Evolutionary conservation across 2,888 invertebrate species (phyloP).

Genomic region (Ochropleura plecta): DNA sequence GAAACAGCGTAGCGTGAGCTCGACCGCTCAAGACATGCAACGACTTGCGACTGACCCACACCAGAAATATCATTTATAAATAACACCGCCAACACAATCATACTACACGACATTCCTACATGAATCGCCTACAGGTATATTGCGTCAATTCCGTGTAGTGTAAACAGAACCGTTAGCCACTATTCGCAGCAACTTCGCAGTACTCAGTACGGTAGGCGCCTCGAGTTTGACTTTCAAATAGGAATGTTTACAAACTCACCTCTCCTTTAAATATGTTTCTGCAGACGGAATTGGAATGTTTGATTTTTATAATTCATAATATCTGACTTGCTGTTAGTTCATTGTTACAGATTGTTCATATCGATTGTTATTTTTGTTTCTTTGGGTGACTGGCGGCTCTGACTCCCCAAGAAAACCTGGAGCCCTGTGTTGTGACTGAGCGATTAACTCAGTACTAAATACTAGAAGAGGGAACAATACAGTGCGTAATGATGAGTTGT

Average conservation of each 20-base stretch:
- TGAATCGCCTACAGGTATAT: constrained; percentile 36
- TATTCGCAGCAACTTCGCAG: not conserved
- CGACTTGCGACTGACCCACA: constrained; percentile 40
- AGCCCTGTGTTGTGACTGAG: not conserved
- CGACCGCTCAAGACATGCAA: constrained; percentile 34
- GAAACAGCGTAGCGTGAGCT: not conserved
- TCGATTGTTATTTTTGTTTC: constrained; percentile 50
- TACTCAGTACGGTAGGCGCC: not conserved
- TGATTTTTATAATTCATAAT: not conserved
- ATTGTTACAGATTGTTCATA: not conserved
- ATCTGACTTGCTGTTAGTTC: constrained; percentile 1
- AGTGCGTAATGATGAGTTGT: not conserved
- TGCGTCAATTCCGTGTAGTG: constrained; percentile 26
- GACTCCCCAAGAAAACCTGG: not conserved
- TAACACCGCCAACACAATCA: constrained; percentile 56
- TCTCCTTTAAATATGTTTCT: constrained; percentile 21
- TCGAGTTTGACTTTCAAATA: not conserved
- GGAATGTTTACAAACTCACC: constrained; percentile 14
- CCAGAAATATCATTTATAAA: constrained; percentile 66
- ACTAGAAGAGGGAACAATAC: not conserved
- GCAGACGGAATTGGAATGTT: constrained; percentile 1
- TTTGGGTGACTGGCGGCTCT: constrained; percentile 45
- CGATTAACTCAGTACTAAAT: not conserved
- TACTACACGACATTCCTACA: constrained; percentile 42
- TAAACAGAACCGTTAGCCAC: constrained; percentile 38